Base-by-base conservation (phyloP, 2,888 invertebrate species). In the Monopis laevigella region DNA sequence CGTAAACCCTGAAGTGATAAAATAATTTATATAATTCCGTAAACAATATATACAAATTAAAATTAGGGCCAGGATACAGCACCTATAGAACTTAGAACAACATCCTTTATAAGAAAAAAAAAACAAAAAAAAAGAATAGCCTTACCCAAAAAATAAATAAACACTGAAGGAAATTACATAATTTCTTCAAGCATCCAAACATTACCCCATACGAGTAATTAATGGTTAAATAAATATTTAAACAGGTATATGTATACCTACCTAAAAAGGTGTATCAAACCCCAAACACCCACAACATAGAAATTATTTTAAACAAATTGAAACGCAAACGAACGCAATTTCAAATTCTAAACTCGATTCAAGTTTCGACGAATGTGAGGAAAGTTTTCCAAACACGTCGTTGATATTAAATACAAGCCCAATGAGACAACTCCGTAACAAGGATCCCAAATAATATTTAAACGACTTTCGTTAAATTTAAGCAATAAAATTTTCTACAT, bases 381-480 rank as follows among this genome's bases (percentile, higher is more conserved):
- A 49, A 68, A 72, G 56, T 73, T 63, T 51, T 43, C 48, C 56
- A 68, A 72, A 73, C 72, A 69, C 68, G 71, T 72, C 58, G 54
- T 59, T 57, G 53, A 72, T 73, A 74, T 77, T 72, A 71, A 70
- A 75, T 69, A 73, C 66, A 70, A 74, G 65, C 70, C 63, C 67
- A 65, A 70, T 69, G 66, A 69, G 68, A 70, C 69, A 56, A 45
- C 55, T 54, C n/a, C 67, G 65, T 59, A 62, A 63, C 65, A 58
- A 57, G 66, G 55, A 64, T 63, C 59, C 58, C 60, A 68, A 69
- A 66, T 62, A 65, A 36, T 66, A 68, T 65, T 70, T 55, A 54
- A 56, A 59, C 59, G 62, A 71, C 59, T 69, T 67, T 55, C 46
- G 2, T 17, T 4, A n/a, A 32, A 32, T 17, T 16, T 32, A 17